Evolutionary conservation across 1,140 invertebrate genomes (phyloP), one percentile per base, ranked within the genome.

Genomic region (Radopholus similis): DNA sequence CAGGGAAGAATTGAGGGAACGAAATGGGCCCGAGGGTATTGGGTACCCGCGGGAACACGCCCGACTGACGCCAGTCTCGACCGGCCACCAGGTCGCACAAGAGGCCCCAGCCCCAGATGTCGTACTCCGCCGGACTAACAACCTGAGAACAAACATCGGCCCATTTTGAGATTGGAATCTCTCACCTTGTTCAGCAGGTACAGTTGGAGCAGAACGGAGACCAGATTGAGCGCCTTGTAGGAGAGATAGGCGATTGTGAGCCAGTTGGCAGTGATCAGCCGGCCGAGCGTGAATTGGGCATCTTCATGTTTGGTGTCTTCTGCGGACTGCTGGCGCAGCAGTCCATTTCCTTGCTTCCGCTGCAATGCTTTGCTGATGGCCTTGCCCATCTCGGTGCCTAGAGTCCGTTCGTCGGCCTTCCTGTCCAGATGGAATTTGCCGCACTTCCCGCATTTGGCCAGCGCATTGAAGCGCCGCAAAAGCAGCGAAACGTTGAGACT

Each of bases 1-100:
- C 35, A 18, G 35, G 68, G 21, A 47, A 18, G 21, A n/a, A 13
- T 37, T 13, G 18, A 26, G 30, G 32, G 18, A 57, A 30, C 15
- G 23, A 21, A 65, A 37, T 66, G 42, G 0, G 56, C 51, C 18
- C n/a, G n/a, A n/a, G n/a, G n/a, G n/a, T n/a, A 28, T n/a, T 34
- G n/a, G 5, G 4, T 49, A 86, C 84, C 37, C 85, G 73, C 2
- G 85, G 85, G 76, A 86, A 86, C 3, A 78, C 35, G 76, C 77
- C 49, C 73, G 78, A 63, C 76, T 78, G 37, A 15, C 75, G 73
- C 83, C 84, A 86, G 40, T 82, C 74, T 4, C 73, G 66, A 35
- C 84, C 83, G 34, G 70, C 63, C 1, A 81, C 68, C 18, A 86
- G 54, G 58, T 84, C 81, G 30, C 70, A 60, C 0, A 86, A 32